These are phyloP conservation scores for Latrodectus elegans DNA, from an alignment of 2,888 invertebrate species.

Conservation along the genomic window DNA sequence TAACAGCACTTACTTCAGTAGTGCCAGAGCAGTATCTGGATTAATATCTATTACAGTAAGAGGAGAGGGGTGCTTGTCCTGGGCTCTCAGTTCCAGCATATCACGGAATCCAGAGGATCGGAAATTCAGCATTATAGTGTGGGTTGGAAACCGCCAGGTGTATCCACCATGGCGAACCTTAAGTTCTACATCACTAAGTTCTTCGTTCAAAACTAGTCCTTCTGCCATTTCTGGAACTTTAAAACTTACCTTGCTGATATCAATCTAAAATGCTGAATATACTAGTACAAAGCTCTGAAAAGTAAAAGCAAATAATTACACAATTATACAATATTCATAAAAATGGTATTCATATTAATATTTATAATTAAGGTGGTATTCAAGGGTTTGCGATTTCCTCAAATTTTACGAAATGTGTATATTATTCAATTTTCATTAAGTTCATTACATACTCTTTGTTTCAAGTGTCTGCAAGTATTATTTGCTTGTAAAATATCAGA, in stretches of 20 bases:
- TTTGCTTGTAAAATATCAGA: too few species aligned
- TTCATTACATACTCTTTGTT: too few species aligned
- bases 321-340: too few species aligned
- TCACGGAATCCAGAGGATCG: constrained; percentile 15
- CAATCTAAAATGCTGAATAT: neutral
- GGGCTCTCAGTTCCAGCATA: constrained; percentile 32
- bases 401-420: too few species aligned
- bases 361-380: too few species aligned
- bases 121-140: constrained; percentile 22
- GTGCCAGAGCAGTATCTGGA: constrained; percentile 29
- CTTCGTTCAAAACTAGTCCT: constrained; percentile 17
- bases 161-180: constrained; percentile 36
- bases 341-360: too few species aligned
- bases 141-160: constrained; percentile 44
- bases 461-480: too few species aligned
- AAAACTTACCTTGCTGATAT: neutral
- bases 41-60: constrained; percentile 25
- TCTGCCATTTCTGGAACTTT: constrained; percentile 9
- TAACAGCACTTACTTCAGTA: constrained; percentile 20
- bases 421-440: too few species aligned
- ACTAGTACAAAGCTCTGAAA: neutral
- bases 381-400: too few species aligned
- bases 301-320: neutral
- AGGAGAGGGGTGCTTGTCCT: neutral
- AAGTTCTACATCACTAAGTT: constrained; percentile 33